Evolutionary conservation across 2,888 invertebrate genomes (phyloP).

Genomic region (Hydriomena furcata): DNA sequence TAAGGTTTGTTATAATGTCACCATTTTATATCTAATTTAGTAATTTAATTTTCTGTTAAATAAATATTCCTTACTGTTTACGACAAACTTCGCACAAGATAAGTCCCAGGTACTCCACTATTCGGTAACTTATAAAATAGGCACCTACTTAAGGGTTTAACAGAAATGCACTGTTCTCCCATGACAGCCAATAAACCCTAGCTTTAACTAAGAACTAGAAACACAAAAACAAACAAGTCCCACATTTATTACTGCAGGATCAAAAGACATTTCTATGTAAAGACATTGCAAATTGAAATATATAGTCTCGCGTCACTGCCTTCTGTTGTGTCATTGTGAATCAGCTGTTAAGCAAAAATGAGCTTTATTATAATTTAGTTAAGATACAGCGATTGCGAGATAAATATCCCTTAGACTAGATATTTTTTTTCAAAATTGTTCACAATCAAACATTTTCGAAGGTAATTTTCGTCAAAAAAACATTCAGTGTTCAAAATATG

Average conservation of each 20-base stretch:
- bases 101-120: neutral
- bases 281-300: constrained; percentile 46
- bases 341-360: neutral
- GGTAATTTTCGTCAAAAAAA: too few species aligned
- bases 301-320: constrained; percentile 46
- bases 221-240: constrained; percentile 13
- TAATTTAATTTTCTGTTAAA: too few species aligned
- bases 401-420: too few species aligned
- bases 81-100: neutral
- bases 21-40: too few species aligned
- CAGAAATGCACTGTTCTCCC: neutral
- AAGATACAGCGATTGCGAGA: too few species aligned
- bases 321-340: neutral
- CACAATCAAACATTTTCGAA: too few species aligned
- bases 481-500: too few species aligned
- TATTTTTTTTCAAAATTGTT: too few species aligned
- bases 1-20: too few species aligned
- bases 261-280: constrained; percentile 35
- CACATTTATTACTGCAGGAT: constrained; percentile 14
- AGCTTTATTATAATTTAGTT: neutral
- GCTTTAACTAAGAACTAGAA: constrained; percentile 12
- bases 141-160: neutral
- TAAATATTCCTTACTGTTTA: too few species aligned
- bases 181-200: constrained; percentile 13
- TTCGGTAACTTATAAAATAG: too few species aligned